phyloP scores from a whole-genome alignment of 2,888 invertebrate species.

The Chalcosyrphus nemorum region DNA sequence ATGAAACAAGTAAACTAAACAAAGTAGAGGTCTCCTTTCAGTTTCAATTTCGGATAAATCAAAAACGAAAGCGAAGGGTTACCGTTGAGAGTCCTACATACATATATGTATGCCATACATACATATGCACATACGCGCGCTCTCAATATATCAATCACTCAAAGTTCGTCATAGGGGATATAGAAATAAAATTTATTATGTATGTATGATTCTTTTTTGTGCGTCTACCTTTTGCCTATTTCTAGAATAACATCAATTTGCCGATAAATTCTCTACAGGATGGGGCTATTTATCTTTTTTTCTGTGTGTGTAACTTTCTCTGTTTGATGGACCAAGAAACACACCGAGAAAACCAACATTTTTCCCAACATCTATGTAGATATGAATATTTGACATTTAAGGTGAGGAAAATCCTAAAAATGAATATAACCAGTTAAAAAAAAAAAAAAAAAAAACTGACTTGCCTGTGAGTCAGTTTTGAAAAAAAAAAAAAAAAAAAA shows the following conservation, averaged over 20 bases:
- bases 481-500: too few relatives aligned
- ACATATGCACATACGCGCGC: too few relatives aligned
- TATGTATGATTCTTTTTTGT: background rate
- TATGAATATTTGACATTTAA: background rate
- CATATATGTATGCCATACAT: too few relatives aligned
- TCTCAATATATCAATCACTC: conserved; percentile 32
- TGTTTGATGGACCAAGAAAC: conserved; percentile 17
- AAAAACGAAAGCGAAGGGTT: background rate
- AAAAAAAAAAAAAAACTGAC: background rate
- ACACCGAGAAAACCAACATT: background rate
- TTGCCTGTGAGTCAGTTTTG: background rate
- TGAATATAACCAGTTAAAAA: background rate
- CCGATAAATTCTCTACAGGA: conserved; percentile 13
- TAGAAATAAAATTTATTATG: background rate
- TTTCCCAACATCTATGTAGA: background rate
- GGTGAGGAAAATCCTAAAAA: background rate
- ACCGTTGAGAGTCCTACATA: background rate
- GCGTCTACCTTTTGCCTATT: background rate
- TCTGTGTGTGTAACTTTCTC: conserved; percentile 8
- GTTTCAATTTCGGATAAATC: conserved; percentile 10
- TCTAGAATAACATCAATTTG: conserved; percentile 23
- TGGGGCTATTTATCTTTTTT: conserved; percentile 23
- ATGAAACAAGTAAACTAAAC: background rate
- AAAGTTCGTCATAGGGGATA: conserved; percentile 8
- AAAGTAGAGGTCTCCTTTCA: conserved; percentile 8